Percentiles rank a stretch among this genome's conserved stretches.
Conservation (phyloP, 2,113 vertebrate species). For the rabbit (Oryctolagus cuniculus) region DNA sequence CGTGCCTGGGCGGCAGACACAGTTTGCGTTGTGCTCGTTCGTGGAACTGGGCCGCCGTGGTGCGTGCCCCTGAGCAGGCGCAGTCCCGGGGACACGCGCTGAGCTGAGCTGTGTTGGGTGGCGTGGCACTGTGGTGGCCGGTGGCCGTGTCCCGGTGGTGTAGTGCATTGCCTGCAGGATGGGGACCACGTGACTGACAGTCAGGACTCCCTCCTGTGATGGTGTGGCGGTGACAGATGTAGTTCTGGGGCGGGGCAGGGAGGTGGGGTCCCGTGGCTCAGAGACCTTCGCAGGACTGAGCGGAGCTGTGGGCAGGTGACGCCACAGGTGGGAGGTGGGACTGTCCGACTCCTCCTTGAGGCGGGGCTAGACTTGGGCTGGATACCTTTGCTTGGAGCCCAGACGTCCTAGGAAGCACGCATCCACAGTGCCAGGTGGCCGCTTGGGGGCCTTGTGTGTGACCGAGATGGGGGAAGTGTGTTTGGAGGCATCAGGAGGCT, state of each 20-base stretch:
- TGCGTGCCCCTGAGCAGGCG: accelerated
- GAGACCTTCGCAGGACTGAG: accelerated
- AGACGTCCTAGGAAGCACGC: background rate
- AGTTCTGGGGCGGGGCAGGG: accelerated
- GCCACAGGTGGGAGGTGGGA: too few species aligned
- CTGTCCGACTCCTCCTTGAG: accelerated
- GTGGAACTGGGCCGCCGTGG: accelerated
- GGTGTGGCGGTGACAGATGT: accelerated
- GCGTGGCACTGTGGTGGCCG: too few species aligned
- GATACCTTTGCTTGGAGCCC: too few species aligned
- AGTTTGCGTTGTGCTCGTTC: accelerated
- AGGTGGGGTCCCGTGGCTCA: background rate
- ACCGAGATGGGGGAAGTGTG: background rate
- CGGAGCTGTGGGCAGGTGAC: background rate
- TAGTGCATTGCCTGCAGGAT: accelerated
- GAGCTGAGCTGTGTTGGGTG: background rate
- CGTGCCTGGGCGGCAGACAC: too few species aligned
- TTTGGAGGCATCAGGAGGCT: background rate
- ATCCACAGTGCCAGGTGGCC: accelerated
- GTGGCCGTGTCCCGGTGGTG: too few species aligned
- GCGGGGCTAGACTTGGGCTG: background rate
- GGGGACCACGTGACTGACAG: accelerated
- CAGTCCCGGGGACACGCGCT: accelerated
- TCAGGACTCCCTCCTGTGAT: accelerated
- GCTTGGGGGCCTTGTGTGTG: too few species aligned